Conservation (phyloP, 2,797 vertebrate genomes). For the Eleutherodactylus coqui region DNA sequence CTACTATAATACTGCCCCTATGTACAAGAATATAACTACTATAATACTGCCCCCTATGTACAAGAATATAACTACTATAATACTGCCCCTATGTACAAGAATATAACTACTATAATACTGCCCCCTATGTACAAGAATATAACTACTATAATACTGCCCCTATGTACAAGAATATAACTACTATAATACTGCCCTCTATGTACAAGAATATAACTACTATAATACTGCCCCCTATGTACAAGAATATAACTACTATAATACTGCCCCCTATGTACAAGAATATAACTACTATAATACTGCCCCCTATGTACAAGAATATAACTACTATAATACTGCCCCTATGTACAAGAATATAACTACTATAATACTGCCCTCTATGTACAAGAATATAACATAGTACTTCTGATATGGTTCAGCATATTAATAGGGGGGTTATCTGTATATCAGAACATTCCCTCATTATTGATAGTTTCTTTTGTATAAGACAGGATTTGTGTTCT, state of each 20-base stretch:
- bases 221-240: neutral
- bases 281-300: conserved; percentile 6
- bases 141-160: neutral
- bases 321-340: neutral
- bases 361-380: neutral
- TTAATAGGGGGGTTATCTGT: no score
- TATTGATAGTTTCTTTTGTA: no score
- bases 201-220: conserved; percentile 4
- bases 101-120: neutral
- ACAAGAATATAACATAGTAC: neutral
- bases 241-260: conserved; percentile 1
- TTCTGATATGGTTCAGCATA: no score
- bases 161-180: conserved; percentile 4
- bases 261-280: neutral
- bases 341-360: neutral
- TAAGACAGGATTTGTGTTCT: no score
- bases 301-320: neutral
- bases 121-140: neutral
- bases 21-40: neutral
- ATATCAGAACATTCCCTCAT: no score
- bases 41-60: neutral
- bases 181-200: neutral
- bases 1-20: neutral
- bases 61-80: conserved; percentile 3
- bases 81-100: neutral